These are phyloP conservation scores for Hirtodrosophila duncani DNA, from an alignment of 2,888 invertebrate genomes.

Conservation along the genomic window DNA sequence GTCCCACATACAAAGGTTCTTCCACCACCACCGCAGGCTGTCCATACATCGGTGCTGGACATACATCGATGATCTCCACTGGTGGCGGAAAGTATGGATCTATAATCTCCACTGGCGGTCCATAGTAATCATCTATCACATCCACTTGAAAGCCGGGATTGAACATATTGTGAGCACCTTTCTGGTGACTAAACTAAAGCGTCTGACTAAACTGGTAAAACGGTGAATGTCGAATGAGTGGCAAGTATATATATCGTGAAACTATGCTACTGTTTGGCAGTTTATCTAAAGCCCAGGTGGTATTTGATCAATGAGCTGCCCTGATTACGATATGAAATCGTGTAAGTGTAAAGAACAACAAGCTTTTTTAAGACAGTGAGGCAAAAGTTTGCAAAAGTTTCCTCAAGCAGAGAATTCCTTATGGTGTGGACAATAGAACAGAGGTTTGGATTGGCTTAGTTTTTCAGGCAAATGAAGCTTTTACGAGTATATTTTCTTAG, in stretches of 20 bases:
- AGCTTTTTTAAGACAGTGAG: slow-evolving; percentile 10
- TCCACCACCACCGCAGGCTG: slow-evolving; percentile 50
- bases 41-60: slow-evolving; percentile 17
- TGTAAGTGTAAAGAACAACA: slow-evolving; percentile 35
- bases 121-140: slow-evolving; percentile 47
- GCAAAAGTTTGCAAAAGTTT: not conserved
- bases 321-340: slow-evolving; percentile 48
- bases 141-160: slow-evolving; percentile 58
- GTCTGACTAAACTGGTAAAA: slow-evolving; percentile 40
- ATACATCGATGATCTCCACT: slow-evolving; percentile 36
- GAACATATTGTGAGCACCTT: slow-evolving; percentile 36
- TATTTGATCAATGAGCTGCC: slow-evolving; percentile 67
- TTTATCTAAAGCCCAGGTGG: slow-evolving; percentile 64
- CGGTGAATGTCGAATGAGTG: slow-evolving; percentile 14
- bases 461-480: too few species aligned
- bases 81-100: too few species aligned
- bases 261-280: slow-evolving; percentile 18
- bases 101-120: slow-evolving; percentile 34
- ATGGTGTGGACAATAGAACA: too few species aligned
- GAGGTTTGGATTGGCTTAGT: too few species aligned
- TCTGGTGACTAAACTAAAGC: too few species aligned
- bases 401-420: too few species aligned
- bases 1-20: slow-evolving; percentile 38
- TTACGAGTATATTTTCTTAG: too few species aligned
- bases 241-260: slow-evolving; percentile 1